Base-by-base conservation (phyloP, 2,888 invertebrate species). In the Hymenopus coronatus region DNA sequence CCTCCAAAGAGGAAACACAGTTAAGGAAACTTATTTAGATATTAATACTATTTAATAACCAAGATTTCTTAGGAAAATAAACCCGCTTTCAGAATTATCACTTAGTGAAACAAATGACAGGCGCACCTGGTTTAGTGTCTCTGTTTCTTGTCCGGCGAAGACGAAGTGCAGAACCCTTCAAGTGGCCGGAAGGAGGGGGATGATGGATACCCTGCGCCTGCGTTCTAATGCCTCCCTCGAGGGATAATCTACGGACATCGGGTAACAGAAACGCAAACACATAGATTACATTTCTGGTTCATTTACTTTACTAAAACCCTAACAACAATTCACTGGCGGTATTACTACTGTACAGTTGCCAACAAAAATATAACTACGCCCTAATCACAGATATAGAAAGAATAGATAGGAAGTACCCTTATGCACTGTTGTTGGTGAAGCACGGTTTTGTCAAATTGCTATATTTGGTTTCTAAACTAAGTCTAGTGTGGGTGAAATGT, bases 121-220 rank as follows among this genome's bases (percentile, higher is more conserved):
- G 25, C 54, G 25, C 54, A 70, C 54, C 54, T 70, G 54, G 54
- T 15, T 20, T 2, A 70, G 54, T 70, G 25, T 20, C 54, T 8
- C 54, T 70, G 54, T 70, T 70, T 70, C 54, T 20, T 70, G 54
- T 70, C 54, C 54, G 54, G 54, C 54, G 84, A 82, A 88, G 88
- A 89, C 46, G 89, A 87, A 89, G 83, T 30, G 83, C 89, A 89
- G 89, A 83, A 54, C 25, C 81, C 83, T 30, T 88, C 88, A 88
- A 88, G 88, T 85, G 88, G 85, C 25, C n/a, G 84, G 30, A 84
- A 54, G 83, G 88, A 81, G 40, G 85, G 40, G 85, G 83, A 87
- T 89, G 89, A 89, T 87, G 87, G 87, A 89, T 89, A 86, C 89
- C 83, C 46, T 83, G 70, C 88, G 30, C 54, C 82, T 85, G 82